Evolutionary conservation across 2,113 vertebrate species (phyloP), one percentile per base, ranked within the genome.

Genomic region (Pimephales promelas): DNA sequence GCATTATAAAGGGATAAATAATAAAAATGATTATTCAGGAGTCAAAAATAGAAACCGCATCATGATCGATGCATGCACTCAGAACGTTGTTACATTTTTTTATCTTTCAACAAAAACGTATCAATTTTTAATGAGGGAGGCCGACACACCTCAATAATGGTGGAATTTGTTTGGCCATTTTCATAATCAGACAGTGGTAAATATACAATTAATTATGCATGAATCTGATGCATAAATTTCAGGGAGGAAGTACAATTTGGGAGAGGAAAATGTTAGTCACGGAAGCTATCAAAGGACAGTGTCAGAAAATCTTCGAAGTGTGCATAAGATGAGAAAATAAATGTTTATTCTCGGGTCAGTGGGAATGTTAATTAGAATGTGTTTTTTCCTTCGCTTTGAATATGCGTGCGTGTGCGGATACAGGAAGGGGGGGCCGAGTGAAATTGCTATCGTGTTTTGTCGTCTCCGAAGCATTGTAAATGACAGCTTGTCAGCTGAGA

Each of bases 301-400:
- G 92, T 90, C 61, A 77, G 72, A 76, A 94, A 93, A 93, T 87
- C 88, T 88, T 87, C 81, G 52, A 88, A 61, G 83, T 76, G 86
- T 88, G 89, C 83, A 85, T 89, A 89, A 87, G 90, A 92, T 91
- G 90, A 88, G 89, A 89, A 92, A 92, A 94, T 92, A 92, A 93
- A 88, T 89, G 93, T 93, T 96, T 90, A 86, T 95, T 93, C 93
- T 90, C 57, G 93, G 95, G 95, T 96, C 95, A 96, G 87, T 94
- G 94, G 89, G 91, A 93, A 95, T 95, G 96, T 95, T 96, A 96
- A 96, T 96, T 96, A 95, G 94, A 95, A 95, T 89, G 92, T 82
- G 87, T 88, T 89, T 91, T 89, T 91, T 86, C 66, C 75, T 74
- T 89, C 89, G 66, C 86, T 91, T 91, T 91, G 87, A 89, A 79